Evolutionary conservation across 1,140 invertebrate species (phyloP).

Genomic region (Littorina saxatilis): DNA sequence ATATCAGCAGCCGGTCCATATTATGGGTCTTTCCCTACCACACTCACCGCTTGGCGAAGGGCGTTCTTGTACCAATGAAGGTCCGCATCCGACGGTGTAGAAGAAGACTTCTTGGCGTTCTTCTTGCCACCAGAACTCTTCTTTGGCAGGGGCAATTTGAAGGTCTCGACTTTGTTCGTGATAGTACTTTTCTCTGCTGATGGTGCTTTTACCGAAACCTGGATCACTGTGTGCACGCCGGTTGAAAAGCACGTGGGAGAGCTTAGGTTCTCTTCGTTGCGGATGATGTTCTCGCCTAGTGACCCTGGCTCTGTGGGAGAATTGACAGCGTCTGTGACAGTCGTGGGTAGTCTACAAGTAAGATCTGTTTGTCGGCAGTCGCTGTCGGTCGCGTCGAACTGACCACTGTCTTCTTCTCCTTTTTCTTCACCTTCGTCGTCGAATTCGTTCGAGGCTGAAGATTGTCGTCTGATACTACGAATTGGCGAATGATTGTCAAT

Average conservation of each 20-base stretch:
- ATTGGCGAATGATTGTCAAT: too few relatives aligned
- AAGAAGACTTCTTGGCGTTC: not conserved
- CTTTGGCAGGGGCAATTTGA: not conserved
- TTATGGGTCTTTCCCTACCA: too few relatives aligned
- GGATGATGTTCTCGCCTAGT: not conserved
- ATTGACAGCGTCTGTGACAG: not conserved
- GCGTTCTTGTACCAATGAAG: slow-evolving; percentile 11
- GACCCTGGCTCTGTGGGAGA: not conserved
- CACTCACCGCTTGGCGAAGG: not conserved
- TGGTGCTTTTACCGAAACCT: too few relatives aligned
- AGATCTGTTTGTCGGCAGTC: not conserved
- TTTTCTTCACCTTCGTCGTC: not conserved
- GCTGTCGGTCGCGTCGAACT: not conserved
- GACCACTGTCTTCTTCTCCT: not conserved
- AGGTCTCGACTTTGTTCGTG: not conserved
- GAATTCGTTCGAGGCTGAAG: too few relatives aligned
- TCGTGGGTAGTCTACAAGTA: not conserved
- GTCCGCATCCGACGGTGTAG: not conserved
- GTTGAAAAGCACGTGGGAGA: not conserved
- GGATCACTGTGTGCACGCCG: too few relatives aligned
- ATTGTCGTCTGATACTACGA: too few relatives aligned
- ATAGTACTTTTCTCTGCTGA: too few relatives aligned
- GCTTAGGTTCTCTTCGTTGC: not conserved
- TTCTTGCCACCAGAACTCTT: not conserved
- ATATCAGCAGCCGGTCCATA: too few relatives aligned